These are phyloP conservation scores for Tricholaema leucomelas DNA, from an alignment of 2,113 vertebrate species.

Conservation along the genomic window DNA sequence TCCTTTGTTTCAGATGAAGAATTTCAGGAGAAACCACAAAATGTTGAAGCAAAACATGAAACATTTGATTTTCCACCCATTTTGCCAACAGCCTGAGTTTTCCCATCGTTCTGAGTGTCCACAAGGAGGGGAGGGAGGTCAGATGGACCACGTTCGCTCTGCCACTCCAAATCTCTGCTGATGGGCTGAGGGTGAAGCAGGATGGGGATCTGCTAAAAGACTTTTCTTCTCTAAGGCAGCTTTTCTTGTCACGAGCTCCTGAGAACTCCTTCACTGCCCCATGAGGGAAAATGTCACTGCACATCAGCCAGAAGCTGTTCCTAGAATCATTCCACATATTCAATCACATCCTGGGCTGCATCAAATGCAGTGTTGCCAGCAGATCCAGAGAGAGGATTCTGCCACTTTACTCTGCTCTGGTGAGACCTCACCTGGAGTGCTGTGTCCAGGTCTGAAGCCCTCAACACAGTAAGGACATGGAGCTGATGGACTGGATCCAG, in stretches of 20 bases:
- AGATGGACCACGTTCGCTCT: too few relatives aligned
- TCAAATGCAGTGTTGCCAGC: too few relatives aligned
- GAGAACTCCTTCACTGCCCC: neutral
- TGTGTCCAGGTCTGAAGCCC: too few relatives aligned
- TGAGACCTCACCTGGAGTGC: too few relatives aligned
- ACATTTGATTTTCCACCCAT: constrained; percentile 64
- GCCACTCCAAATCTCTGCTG: neutral
- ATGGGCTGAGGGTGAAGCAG: neutral
- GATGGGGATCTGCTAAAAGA: neutral
- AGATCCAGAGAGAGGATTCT: too few relatives aligned
- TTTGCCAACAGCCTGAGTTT: constrained; percentile 50
- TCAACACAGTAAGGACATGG: too few relatives aligned
- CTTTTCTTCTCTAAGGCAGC: neutral
- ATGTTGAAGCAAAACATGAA: constrained; percentile 68
- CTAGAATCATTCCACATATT: too few relatives aligned
- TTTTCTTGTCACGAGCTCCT: neutral
- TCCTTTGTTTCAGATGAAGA: constrained; percentile 66
- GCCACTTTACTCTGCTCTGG: too few relatives aligned
- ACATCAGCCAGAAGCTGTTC: neutral
- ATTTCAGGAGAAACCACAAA: constrained; percentile 70
- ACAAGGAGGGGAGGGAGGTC: neutral
- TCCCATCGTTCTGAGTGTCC: constrained; percentile 36
- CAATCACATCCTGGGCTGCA: too few relatives aligned
- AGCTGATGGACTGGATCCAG: too few relatives aligned
- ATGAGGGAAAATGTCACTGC: neutral